Evolutionary conservation across 1,140 invertebrate genomes (phyloP), one percentile per base, ranked within the genome.

Genomic region (Lordiphosa mommai): DNA sequence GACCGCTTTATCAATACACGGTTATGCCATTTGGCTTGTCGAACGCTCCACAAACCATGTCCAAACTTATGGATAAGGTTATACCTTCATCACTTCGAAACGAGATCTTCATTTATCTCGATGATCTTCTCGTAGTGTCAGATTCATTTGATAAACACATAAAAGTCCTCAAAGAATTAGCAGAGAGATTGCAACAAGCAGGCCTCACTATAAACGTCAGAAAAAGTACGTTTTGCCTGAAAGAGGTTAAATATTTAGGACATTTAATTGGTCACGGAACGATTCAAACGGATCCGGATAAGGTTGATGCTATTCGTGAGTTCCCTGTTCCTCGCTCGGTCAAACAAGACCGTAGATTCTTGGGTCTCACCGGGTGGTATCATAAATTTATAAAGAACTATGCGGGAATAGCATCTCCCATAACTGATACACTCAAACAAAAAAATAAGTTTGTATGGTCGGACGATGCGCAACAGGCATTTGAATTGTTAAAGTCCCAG

Each of bases 91-190:
- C 16, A 4, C n/a, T 41, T 10, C 38, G 38, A 9, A 41, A 41
- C 9, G 16, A 41, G 14, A 41, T 41, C 3, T 59, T 52, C 12
- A 48, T 36, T 13, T 59, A 59, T 51, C 23, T 52, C 0, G 56
- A 59, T 7, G 56, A 52, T 6, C 48, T 52, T 1, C 40, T 32
- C 3, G 30, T n/a, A n/a, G n/a, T n/a, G n/a, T n/a, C n/a, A n/a
- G n/a, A n/a, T n/a, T n/a, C n/a, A n/a, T n/a, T n/a, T 34, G 79
- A 90, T n/a, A 69, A 89, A 14, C 90, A 92, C 56, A 48, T 91
- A 0, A 16, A 51, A 4, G 56, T 89, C 12, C 33, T 91, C 0
- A 17, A 46, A 9, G 48, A 66, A 36, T 71, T 92, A 2, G 72
- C 90, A 3, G 36, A 74, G 6, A 64, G 72, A 27, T 60, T 91